Base-by-base conservation (phyloP, 2,113 vertebrate genomes). In the Tonatia bakeri region DNA sequence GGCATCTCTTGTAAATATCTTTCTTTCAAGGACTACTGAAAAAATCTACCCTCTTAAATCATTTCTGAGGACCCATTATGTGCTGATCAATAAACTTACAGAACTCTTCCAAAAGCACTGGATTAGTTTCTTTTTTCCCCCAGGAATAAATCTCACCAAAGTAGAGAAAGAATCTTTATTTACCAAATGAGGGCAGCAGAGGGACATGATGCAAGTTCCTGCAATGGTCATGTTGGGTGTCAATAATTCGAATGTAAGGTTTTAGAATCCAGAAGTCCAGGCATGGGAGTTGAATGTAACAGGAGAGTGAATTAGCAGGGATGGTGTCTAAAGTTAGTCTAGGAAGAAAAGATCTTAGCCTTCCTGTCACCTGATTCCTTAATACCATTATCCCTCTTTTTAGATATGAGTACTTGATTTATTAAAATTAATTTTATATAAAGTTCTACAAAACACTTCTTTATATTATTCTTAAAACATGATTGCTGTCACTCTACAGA, bases 141-240 rank as follows among this genome's bases (percentile, higher is more conserved):
- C 36, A 50, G 38, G 9, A 79, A 59, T 36, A 81, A 52, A 45
- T 69, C n/a, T 81, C 20, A 56, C 38, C n/a, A n/a, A 13, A 13
- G 0, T 2, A 45, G 17, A 43, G 24, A 7, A 90, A 87, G 28
- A 94, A 85, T 61, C 22, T 50, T 7, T 50, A 9, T 90, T 93
- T 54, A 75, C 93, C 97, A 97, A 95, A 52, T 88, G 96, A 97
- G 95, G 97, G 94, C 93, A 94, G 88, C 91, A 97, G 40, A 96
- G 93, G 16, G 94, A 86, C 54, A 52, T 52, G 13, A 45, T 36
- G 77, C 8, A 65, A 56, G 67, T n/a, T 70, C 72, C 90, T 43
- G 20, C 28, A 88, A 69, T 75, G 95, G 91, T 84, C 88, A 79
- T 43, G 16, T 92, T 96, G 92, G 88, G 97, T 97, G 96, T 96